Percentiles rank a stretch among this genome's conserved stretches.
phyloP scores from a whole-genome alignment of 2,888 invertebrate species.

The Hybos culiciformis region DNA sequence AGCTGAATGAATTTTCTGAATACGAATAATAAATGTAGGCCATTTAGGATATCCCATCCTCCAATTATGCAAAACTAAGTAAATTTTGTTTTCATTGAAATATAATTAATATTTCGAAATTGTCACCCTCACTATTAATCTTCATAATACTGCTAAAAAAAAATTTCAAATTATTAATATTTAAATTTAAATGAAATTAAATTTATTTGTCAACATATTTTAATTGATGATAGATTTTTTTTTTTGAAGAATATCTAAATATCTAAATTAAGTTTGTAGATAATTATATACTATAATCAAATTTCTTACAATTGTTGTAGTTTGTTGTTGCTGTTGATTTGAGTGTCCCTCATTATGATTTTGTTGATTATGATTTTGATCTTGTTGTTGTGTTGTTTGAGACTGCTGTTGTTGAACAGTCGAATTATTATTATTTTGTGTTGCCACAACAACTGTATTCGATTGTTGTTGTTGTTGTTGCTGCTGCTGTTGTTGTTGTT shows the following conservation, averaged over 20 bases:
- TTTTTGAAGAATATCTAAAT: neutral
- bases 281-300: neutral
- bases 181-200: too few species aligned
- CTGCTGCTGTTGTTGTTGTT: conserved; percentile 23
- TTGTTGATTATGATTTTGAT: conserved; percentile 8
- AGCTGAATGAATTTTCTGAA: too few species aligned
- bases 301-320: neutral
- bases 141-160: too few species aligned
- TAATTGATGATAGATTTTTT: too few species aligned
- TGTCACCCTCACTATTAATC: too few species aligned
- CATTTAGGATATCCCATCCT: too few species aligned
- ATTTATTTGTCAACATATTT: too few species aligned
- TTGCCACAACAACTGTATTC: conserved; percentile 13
- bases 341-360: conserved; percentile 3
- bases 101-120: too few species aligned
- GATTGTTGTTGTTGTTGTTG: conserved; percentile 21
- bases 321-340: neutral
- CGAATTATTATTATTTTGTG: conserved; percentile 14
- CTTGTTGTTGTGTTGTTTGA: conserved; percentile 9
- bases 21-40: too few species aligned
- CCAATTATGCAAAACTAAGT: too few species aligned
- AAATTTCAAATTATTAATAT: too few species aligned
- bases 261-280: neutral
- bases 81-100: too few species aligned
- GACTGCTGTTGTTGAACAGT: conserved; percentile 18